Conservation (phyloP, 2,797 vertebrate species). For the Scleropages formosus region DNA sequence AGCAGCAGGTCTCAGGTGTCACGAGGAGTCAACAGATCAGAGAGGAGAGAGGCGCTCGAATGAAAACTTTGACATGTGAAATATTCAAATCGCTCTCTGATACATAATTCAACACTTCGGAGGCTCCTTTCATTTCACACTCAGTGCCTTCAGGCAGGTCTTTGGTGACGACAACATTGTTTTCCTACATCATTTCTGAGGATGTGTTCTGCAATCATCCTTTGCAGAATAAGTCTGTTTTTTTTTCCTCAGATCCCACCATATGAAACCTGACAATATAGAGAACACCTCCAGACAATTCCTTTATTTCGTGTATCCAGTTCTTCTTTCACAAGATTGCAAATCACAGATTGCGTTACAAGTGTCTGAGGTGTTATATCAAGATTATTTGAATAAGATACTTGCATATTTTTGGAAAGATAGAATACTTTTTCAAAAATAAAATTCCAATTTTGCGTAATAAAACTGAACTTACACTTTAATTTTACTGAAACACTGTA, state of each 20-base stretch:
- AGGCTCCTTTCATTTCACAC: conserved; percentile 7
- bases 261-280: no score
- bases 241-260: conserved; percentile 30
- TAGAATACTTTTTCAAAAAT: no score
- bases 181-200: background rate
- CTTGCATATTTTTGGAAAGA: no score
- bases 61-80: conserved; percentile 44
- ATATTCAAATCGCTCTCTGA: conserved; percentile 55
- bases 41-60: background rate
- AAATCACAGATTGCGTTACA: no score
- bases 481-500: no score
- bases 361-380: no score
- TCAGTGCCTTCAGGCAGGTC: conserved; percentile 16
- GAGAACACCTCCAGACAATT: no score
- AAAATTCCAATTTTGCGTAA: no score
- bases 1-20: conserved; percentile 22
- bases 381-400: no score
- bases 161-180: conserved; percentile 6
- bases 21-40: conserved; percentile 27
- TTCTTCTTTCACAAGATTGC: no score
- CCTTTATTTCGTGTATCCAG: no score
- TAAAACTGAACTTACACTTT: no score
- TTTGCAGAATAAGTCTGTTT: background rate
- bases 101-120: conserved; percentile 57
- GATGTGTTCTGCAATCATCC: background rate